phyloP scores from a whole-genome alignment of 1,140 invertebrate species.

The Drosophila aff. region DNA sequence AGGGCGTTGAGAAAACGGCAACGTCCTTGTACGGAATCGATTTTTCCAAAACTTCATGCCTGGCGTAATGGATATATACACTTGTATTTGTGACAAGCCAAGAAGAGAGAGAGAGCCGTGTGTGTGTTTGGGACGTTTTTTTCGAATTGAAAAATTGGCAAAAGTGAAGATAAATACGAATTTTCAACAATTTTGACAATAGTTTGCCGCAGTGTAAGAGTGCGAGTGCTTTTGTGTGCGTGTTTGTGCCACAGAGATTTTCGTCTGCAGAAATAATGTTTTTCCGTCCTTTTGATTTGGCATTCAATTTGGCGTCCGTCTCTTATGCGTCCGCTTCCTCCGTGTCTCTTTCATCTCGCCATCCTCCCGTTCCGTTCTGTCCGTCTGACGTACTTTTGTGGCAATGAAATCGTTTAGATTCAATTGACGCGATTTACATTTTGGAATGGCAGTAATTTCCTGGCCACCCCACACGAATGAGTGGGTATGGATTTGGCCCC shows the following conservation, averaged over 20 bases:
- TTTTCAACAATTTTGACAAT: constrained; percentile 28
- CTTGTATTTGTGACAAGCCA: constrained; percentile 38
- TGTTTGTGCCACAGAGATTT: constrained; percentile 23
- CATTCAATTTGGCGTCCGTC: constrained; percentile 38
- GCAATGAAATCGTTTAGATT: constrained; percentile 82
- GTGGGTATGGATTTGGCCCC: constrained; percentile 39
- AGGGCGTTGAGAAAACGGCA: constrained; percentile 49
- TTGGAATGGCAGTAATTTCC: constrained; percentile 81
- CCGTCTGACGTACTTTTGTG: constrained; percentile 64
- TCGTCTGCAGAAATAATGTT: constrained; percentile 33
- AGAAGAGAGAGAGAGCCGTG: constrained; percentile 27
- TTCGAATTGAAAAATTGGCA: constrained; percentile 16
- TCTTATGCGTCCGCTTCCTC: constrained; percentile 21
- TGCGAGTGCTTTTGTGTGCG: constrained; percentile 13
- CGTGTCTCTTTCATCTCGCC: constrained; percentile 1
- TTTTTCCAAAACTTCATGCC: constrained; percentile 84
- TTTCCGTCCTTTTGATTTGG: constrained; percentile 53
- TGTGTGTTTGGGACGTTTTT: constrained; percentile 24
- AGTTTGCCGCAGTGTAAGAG: constrained; percentile 14
- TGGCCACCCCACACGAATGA: constrained; percentile 58
- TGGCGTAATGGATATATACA: constrained; percentile 68
- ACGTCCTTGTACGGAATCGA: constrained; percentile 84
- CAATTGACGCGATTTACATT: constrained; percentile 80
- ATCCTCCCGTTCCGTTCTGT: constrained; percentile 20
- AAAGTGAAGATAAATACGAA: constrained; percentile 29